Evolutionary conservation across 2,113 vertebrate genomes (phyloP).

Genomic region (Paedocypris sp.): DNA sequence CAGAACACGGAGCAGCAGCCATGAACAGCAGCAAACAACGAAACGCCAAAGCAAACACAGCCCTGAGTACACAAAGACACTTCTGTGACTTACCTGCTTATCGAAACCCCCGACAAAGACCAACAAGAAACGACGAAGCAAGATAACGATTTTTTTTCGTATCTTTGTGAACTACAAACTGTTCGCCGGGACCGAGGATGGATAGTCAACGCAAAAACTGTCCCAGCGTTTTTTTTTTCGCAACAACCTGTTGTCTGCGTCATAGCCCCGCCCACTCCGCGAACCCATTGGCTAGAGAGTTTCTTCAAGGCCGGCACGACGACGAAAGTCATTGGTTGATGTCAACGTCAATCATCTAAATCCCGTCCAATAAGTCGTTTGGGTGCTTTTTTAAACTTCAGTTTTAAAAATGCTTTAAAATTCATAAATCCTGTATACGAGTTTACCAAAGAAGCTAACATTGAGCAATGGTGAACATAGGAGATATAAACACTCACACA

Average conservation of each 20-base stretch:
- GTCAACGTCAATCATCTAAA: constrained; percentile 23
- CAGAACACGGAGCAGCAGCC: background rate
- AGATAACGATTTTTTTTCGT: background rate
- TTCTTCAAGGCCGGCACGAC: constrained; percentile 21
- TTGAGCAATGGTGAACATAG: too few relatives aligned
- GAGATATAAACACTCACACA: too few relatives aligned
- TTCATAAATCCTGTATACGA: too few relatives aligned
- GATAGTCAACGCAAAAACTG: background rate
- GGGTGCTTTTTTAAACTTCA: too few relatives aligned
- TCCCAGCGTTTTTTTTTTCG: constrained; percentile 5
- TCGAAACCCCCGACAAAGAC: background rate
- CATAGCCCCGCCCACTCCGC: constrained; percentile 40
- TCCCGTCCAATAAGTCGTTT: background rate
- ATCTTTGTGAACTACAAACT: background rate
- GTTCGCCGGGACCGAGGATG: background rate
- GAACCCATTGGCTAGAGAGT: constrained; percentile 41
- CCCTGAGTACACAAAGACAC: constrained; percentile 9
- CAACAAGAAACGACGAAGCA: background rate
- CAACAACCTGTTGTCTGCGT: constrained; percentile 62
- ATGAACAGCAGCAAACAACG: background rate
- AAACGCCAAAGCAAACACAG: background rate
- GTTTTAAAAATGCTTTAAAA: background rate
- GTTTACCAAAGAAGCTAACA: too few relatives aligned
- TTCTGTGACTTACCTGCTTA: constrained; percentile 14
- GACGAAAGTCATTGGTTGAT: constrained; percentile 3